A percentile compares a stretch with the other conserved stretches of the same genome.
phyloP scores from a whole-genome alignment of 1,140 invertebrate species.

The Paramacrobiotus metropolitanus region DNA sequence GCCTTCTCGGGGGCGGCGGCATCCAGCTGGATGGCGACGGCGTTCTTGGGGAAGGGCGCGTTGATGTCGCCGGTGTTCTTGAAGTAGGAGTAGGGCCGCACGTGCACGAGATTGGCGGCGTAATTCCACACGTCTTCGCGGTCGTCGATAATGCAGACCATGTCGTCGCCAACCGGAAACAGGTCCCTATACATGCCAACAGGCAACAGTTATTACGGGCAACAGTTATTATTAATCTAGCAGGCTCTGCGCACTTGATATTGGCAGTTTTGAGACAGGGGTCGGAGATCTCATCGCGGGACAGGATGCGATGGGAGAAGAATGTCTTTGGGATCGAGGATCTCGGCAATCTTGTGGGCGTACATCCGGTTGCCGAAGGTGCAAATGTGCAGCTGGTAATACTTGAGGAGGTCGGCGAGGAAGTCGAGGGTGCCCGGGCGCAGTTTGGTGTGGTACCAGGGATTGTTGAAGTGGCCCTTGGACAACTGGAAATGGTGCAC shows the following conservation, averaged over 20 bases:
- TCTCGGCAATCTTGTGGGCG: slow-evolving; percentile 76
- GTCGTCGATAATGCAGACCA: slow-evolving; percentile 98
- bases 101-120: slow-evolving; percentile 78
- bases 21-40: background rate
- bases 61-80: slow-evolving; percentile 96
- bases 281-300: slow-evolving; percentile 92
- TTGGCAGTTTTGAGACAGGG: slow-evolving; percentile 86
- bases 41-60: slow-evolving; percentile 39
- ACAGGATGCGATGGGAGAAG: slow-evolving; percentile 86
- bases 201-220: no score
- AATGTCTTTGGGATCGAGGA: slow-evolving; percentile 61
- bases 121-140: slow-evolving; percentile 96
- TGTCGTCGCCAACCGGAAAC: slow-evolving; percentile 89
- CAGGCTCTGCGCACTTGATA: slow-evolving; percentile 46
- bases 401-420: slow-evolving; percentile 51
- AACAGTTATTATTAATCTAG: slow-evolving; percentile 11
- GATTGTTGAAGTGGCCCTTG: slow-evolving; percentile 29
- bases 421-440: slow-evolving; percentile 66
- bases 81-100: slow-evolving; percentile 80
- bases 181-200: slow-evolving; percentile 64
- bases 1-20: slow-evolving; percentile 11
- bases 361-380: slow-evolving; percentile 92
- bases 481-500: slow-evolving; percentile 76
- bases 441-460: slow-evolving; percentile 83
- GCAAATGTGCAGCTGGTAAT: slow-evolving; percentile 90